Evolutionary conservation across 2,113 vertebrate genomes (phyloP).

Genomic region (Leptobrachium leishanense): DNA sequence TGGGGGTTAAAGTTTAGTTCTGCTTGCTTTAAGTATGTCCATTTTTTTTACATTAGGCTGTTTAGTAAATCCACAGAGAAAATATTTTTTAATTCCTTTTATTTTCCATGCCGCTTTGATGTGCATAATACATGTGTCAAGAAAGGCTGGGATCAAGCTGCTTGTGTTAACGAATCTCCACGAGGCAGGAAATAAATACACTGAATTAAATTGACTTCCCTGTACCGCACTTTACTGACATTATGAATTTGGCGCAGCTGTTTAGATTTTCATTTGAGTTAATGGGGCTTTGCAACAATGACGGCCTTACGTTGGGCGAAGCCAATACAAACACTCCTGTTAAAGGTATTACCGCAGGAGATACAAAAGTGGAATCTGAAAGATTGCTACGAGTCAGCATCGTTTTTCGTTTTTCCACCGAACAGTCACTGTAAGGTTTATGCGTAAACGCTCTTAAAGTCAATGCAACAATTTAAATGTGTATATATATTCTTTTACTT

Average conservation of each 20-base stretch:
- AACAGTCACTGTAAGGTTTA: too few relatives aligned
- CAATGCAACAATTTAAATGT: too few relatives aligned
- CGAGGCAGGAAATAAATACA: slow-evolving; percentile 19
- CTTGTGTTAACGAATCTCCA: slow-evolving; percentile 12
- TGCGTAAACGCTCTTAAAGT: too few relatives aligned
- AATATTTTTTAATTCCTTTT: slow-evolving; percentile 19
- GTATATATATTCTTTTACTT: too few relatives aligned
- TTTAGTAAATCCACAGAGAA: slow-evolving; percentile 18
- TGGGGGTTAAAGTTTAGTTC: slow-evolving; percentile 36
- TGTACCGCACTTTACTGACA: slow-evolving; percentile 1
- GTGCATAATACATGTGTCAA: slow-evolving; percentile 21
- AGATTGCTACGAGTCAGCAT: not conserved
- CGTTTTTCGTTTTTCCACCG: too few relatives aligned
- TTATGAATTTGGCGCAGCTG: slow-evolving; percentile 17
- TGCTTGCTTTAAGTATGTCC: slow-evolving; percentile 21
- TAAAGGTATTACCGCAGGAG: not conserved
- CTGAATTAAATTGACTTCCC: slow-evolving; percentile 16
- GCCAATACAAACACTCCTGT: not conserved
- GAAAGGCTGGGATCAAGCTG: slow-evolving; percentile 15
- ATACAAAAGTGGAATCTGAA: slow-evolving; percentile 21
- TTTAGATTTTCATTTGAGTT: slow-evolving; percentile 13
- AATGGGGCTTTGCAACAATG: slow-evolving; percentile 25
- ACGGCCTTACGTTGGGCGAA: not conserved
- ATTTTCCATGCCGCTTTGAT: slow-evolving; percentile 20
- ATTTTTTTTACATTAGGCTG: slow-evolving; percentile 9